Evolutionary conservation across 2,888 invertebrate genomes (phyloP).

Genomic region (Parnassius orleans): DNA sequence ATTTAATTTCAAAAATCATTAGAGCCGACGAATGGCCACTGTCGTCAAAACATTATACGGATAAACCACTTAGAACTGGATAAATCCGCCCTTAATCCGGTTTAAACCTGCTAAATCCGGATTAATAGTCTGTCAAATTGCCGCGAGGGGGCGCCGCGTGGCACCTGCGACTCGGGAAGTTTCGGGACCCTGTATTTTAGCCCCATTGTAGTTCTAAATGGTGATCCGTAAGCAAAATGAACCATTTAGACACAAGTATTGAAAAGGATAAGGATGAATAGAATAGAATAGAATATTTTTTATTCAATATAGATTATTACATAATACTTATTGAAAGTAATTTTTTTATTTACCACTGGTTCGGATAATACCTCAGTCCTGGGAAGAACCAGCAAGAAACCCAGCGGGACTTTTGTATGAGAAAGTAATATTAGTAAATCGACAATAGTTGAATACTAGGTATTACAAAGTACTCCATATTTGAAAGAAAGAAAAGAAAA

Average conservation of each 20-base stretch:
- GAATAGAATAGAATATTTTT: too few relatives aligned
- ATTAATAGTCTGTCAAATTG: slow-evolving; percentile 80
- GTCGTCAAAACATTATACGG: slow-evolving; percentile 39
- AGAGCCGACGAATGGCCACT: slow-evolving; percentile 27
- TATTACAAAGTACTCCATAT: too few relatives aligned
- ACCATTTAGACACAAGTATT: background rate
- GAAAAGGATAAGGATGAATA: too few relatives aligned
- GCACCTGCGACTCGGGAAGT: slow-evolving; percentile 59
- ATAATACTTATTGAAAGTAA: too few relatives aligned
- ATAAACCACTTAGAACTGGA: slow-evolving; percentile 59
- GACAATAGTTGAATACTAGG: too few relatives aligned
- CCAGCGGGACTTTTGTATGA: too few relatives aligned
- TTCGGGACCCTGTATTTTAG: slow-evolving; percentile 34
- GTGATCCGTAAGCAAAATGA: slow-evolving; percentile 19
- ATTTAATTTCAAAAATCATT: slow-evolving; percentile 26
- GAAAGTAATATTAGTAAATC: too few relatives aligned
- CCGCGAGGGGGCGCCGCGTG: slow-evolving; percentile 55
- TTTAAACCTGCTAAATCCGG: slow-evolving; percentile 66
- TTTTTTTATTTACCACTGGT: too few relatives aligned
- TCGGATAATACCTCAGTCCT: too few relatives aligned
- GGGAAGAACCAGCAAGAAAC: too few relatives aligned
- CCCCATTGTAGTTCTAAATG: slow-evolving; percentile 39
- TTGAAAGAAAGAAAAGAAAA: too few relatives aligned
- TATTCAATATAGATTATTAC: too few relatives aligned
- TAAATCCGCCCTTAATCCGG: slow-evolving; percentile 63